Base-by-base conservation (phyloP, 1,140 invertebrate species). In the Scaptomyza graminum region DNA sequence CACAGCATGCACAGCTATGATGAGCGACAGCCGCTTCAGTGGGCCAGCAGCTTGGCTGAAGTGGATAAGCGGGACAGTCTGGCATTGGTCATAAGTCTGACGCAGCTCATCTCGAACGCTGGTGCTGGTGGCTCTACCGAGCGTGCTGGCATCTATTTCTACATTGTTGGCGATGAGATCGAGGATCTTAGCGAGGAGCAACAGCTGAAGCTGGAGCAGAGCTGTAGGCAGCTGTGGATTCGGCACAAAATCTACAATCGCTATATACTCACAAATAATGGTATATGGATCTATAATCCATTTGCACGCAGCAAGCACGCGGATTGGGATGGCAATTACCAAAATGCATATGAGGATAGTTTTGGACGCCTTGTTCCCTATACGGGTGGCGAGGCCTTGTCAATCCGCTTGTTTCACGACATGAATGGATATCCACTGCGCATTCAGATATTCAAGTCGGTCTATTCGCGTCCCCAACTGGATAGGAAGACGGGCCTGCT, bases 401-500 rank as follows among this genome's bases (percentile, higher is more conserved):
- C 68, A 5, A 31, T 31, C 2, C 34, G 57, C 7, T 43, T 88
- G 8, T 90, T 91, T 31, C 73, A 55, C 7, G 70, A 91, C 49
- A 73, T 91, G 63, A 62, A 44, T 9, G 79, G 78, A 0, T 91
- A 91, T 83, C 82, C 89, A 0, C 0, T 91, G 47, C 73, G 78
- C 0, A 63, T 90, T 1, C 87, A 91, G 52, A 90, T 91, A 37
- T 91, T 91, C 41, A 76, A 55, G 46, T 90, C 89, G 1, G 83
- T 90, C 5, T 91, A 83, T 28, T 73, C 89, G 2, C 52, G 69
- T 1, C 63, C 88, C 1, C 12, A 69, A 8, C 2, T 71, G 0
- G 80, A 90, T 34, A 39, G 28, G 5, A 2, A 56, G 1, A 74
- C 77, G 13, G 76, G 77, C 1, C 12, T 72, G 31, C 50, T 90